phyloP scores from a whole-genome alignment of 2,888 invertebrate genomes.

The Oscheius myriophilus region DNA sequence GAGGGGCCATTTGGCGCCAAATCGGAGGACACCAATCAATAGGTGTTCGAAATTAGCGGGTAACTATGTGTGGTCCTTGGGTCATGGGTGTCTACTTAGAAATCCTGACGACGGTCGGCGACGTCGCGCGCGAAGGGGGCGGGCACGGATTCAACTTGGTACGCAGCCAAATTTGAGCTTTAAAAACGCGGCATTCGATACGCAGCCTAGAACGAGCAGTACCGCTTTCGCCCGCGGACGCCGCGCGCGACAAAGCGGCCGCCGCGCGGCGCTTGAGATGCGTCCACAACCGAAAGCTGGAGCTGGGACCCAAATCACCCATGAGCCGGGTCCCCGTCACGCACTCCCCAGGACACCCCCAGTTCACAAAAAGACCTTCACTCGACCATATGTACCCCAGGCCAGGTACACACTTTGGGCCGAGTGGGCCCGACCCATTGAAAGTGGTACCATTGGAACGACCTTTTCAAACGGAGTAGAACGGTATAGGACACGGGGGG shows the following conservation, averaged over 20 bases:
- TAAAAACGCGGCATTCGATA: conserved; percentile 29
- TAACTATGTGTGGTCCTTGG: no score
- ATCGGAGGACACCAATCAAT: no score
- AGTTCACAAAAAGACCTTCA: background rate
- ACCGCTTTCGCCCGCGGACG: background rate
- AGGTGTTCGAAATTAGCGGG: no score
- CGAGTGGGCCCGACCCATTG: background rate
- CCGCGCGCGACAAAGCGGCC: conserved; percentile 28
- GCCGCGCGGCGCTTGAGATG: conserved; percentile 25
- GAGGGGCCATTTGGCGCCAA: no score
- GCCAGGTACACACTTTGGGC: conserved; percentile 14
- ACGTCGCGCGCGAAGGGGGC: conserved; percentile 29
- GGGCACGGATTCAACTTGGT: conserved; percentile 45
- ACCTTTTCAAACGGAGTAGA: background rate
- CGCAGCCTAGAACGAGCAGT: conserved; percentile 35
- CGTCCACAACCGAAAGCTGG: conserved; percentile 22
- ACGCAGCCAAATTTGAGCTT: conserved; percentile 51
- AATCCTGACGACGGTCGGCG: conserved; percentile 17
- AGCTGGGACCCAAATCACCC: background rate
- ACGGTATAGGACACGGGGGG: conserved; percentile 1
- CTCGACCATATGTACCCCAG: conserved; percentile 12
- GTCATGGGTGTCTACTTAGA: background rate
- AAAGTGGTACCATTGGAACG: conserved; percentile 10
- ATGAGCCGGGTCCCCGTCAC: background rate
- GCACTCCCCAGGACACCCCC: background rate